phyloP scores from a whole-genome alignment of 2,113 vertebrate species.

The Notechis scutatus region DNA sequence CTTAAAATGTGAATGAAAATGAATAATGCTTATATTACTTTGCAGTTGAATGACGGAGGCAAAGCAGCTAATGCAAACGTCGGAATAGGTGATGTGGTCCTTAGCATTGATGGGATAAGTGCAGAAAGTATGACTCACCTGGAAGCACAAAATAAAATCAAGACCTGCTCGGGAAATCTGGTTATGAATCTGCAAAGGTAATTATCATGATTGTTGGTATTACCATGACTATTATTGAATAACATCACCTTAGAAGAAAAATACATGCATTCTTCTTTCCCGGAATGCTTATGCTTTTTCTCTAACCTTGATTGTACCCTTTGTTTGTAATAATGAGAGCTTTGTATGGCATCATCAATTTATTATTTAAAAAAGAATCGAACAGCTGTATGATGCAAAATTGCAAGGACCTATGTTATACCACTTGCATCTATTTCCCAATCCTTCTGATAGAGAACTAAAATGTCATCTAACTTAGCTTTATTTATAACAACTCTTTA shows the following conservation, averaged over 20 bases:
- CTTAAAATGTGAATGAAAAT: neutral
- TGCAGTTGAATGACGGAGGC: constrained; percentile 86
- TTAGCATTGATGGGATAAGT: constrained; percentile 89
- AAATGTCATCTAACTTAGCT: neutral
- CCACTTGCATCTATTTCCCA: neutral
- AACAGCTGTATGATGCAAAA: neutral
- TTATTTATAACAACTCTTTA: neutral
- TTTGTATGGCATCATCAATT: neutral
- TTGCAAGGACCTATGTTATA: neutral
- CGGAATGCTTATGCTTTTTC: constrained; percentile 8
- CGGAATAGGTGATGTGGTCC: constrained; percentile 86
- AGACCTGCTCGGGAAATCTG: constrained; percentile 85
- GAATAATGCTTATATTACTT: constrained; percentile 29
- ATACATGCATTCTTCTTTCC: neutral
- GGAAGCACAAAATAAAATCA: constrained; percentile 98
- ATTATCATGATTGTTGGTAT: constrained; percentile 33
- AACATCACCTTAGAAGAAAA: neutral
- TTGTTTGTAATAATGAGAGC: neutral
- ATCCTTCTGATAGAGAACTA: constrained; percentile 19
- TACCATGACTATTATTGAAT: neutral
- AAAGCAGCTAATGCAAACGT: constrained; percentile 86
- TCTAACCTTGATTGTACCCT: constrained; percentile 15
- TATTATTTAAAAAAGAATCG: neutral
- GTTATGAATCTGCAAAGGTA: constrained; percentile 93
- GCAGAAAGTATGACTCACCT: constrained; percentile 94